These are phyloP conservation scores for Notechis scutatus DNA, from an alignment of 2,113 vertebrate genomes.

Conservation along the genomic window DNA sequence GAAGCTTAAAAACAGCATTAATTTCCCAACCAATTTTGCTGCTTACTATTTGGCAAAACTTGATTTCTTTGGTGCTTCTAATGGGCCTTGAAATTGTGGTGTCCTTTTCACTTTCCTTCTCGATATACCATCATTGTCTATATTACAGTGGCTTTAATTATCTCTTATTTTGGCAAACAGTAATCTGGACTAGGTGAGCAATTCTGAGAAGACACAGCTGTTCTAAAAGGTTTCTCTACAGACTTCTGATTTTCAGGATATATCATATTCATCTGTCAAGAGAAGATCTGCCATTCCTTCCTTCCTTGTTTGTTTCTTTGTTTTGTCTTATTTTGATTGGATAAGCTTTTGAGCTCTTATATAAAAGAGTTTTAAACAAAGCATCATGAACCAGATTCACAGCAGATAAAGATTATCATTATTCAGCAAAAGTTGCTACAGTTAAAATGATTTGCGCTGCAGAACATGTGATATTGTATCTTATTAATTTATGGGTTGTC, in stretches of 20 bases:
- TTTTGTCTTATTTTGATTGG: not conserved
- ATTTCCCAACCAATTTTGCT: constrained; percentile 42
- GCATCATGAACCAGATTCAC: not conserved
- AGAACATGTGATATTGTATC: not conserved
- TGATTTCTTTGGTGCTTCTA: constrained; percentile 53
- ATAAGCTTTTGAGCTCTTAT: not conserved
- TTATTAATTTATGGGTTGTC: not conserved
- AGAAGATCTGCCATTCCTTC: not conserved
- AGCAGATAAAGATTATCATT: not conserved
- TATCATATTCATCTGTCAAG: not conserved
- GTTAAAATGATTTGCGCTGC: not conserved
- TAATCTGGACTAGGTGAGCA: not conserved
- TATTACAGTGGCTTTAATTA: constrained; percentile 1
- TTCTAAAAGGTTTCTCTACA: constrained; percentile 10
- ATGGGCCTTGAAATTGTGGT: constrained; percentile 53
- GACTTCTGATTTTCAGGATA: constrained; percentile 1
- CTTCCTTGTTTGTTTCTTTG: not conserved
- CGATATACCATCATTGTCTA: not conserved
- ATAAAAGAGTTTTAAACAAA: not conserved
- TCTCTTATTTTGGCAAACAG: constrained; percentile 13
- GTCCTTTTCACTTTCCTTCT: constrained; percentile 29
- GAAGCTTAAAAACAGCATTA: constrained; percentile 56
- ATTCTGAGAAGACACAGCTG: not conserved
- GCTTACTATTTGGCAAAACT: constrained; percentile 43
- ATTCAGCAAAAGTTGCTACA: not conserved